Percentiles rank a stretch among this genome's conserved stretches.
Conservation (phyloP, 1,140 invertebrate genomes). For the Pseudachorutes palmiensis region DNA sequence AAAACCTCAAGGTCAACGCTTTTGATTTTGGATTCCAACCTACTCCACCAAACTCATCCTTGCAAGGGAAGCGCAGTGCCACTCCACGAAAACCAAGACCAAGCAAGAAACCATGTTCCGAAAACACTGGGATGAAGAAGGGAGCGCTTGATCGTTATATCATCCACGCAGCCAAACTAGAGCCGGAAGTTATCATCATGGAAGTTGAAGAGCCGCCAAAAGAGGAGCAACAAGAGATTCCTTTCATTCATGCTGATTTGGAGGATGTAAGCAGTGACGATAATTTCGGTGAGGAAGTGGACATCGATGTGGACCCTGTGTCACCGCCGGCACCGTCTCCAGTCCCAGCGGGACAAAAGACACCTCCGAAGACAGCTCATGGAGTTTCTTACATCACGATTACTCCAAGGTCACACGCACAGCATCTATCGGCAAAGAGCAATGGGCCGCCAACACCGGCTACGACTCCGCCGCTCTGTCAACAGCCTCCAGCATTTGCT, state of each 20-base stretch:
- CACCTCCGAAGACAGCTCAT: neutral
- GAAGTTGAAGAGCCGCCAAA: neutral
- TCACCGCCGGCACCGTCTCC: neutral
- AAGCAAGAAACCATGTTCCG: neutral
- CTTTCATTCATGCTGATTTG: too few relatives aligned
- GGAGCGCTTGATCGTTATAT: neutral
- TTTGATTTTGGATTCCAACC: too few relatives aligned
- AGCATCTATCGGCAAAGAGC: neutral
- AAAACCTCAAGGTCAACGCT: too few relatives aligned
- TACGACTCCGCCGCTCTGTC: neutral
- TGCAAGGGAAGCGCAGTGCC: too few relatives aligned
- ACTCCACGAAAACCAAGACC: neutral
- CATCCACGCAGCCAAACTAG: neutral
- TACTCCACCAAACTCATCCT: too few relatives aligned
- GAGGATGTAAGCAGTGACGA: too few relatives aligned
- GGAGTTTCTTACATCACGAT: neutral
- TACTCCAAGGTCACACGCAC: neutral
- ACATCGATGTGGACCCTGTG: neutral
- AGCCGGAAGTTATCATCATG: neutral
- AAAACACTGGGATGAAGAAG: neutral
- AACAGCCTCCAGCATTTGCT: neutral
- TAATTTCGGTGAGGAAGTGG: neutral
- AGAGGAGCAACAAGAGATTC: too few relatives aligned
- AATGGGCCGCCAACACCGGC: neutral
- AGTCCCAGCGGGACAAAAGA: neutral